A percentile compares a stretch with the other conserved stretches of the same genome.
phyloP scores from a whole-genome alignment of 2,888 invertebrate genomes.

The Hypena proboscidalis region DNA sequence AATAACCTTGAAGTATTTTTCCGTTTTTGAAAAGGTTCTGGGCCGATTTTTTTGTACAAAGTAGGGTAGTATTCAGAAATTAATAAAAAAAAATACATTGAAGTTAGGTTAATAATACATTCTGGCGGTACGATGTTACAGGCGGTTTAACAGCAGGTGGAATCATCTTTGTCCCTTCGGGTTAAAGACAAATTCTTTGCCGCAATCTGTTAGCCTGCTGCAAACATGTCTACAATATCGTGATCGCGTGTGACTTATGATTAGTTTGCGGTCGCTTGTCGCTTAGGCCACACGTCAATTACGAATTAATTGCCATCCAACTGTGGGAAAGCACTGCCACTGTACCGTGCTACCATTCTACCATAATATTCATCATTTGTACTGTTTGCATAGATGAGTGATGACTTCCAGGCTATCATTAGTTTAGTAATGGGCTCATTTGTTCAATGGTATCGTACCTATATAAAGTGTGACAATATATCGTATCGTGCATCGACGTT shows the following conservation, averaged over 20 bases:
- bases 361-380: constrained; percentile 10
- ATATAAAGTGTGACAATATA: no score
- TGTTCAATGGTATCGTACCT: no score
- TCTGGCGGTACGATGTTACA: no score
- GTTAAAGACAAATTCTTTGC: neutral
- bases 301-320: constrained; percentile 50
- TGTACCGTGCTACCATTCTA: constrained; percentile 28
- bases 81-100: no score
- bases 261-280: constrained; percentile 23
- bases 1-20: no score
- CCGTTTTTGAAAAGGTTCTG: no score
- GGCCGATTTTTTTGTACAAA: no score
- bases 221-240: constrained; percentile 2
- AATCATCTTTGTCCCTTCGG: no score
- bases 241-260: constrained; percentile 35
- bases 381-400: constrained; percentile 12
- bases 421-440: neutral
- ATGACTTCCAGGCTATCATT: constrained; percentile 5
- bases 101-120: no score
- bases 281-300: constrained; percentile 42
- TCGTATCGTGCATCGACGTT: no score
- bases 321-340: constrained; percentile 44
- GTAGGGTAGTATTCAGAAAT: no score
- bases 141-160: no score
- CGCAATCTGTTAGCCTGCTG: constrained; percentile 1